These are phyloP conservation scores for Mustela lutreola DNA, from an alignment of 2,113 vertebrate species.

Conservation along the genomic window DNA sequence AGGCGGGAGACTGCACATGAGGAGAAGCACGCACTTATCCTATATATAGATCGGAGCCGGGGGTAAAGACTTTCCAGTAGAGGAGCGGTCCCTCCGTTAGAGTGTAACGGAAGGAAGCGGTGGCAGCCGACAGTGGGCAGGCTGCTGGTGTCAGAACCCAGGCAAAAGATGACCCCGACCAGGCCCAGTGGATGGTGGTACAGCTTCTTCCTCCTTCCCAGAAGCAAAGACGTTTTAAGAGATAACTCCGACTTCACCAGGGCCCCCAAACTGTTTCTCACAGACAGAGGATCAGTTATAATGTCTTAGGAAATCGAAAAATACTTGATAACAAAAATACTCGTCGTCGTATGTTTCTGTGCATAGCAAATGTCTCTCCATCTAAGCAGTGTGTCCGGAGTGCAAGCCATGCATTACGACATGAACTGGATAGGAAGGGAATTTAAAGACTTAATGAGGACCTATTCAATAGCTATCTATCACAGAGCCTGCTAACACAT, in stretches of 20 bases:
- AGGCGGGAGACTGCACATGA: neutral
- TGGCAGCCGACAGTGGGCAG: neutral
- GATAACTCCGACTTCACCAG: neutral
- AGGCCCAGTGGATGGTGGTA: rapidly evolving
- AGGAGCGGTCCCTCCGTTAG: neutral
- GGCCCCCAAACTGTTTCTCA: neutral
- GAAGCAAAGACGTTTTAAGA: neutral
- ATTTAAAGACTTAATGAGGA: neutral
- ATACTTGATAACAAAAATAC: neutral
- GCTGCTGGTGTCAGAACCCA: neutral
- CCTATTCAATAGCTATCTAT: neutral
- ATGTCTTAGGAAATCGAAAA: conserved; percentile 12
- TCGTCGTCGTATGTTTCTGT: neutral
- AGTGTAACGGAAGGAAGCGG: neutral
- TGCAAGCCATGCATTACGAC: neutral
- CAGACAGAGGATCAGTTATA: neutral
- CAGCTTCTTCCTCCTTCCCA: neutral
- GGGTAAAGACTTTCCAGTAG: neutral
- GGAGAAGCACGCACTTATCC: neutral
- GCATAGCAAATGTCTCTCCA: neutral
- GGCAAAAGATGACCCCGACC: neutral
- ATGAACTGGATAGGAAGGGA: neutral
- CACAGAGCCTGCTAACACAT: neutral
- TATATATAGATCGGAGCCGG: neutral
- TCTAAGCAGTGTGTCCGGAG: neutral